Conservation (phyloP, 2,113 vertebrate species). For the Argyrosomus japonicus region DNA sequence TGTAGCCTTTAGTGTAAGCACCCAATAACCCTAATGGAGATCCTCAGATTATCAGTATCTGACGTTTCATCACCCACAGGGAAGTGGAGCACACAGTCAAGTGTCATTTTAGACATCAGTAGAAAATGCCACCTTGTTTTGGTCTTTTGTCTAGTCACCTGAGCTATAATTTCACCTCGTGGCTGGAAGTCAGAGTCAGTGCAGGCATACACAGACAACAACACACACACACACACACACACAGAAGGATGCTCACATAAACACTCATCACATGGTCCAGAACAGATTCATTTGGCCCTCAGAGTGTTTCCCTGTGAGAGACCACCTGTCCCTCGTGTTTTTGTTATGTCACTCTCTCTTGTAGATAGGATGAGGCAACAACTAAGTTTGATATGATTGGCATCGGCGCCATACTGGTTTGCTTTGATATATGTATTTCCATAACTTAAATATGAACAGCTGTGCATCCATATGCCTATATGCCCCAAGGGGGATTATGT, state of each 20-base stretch:
- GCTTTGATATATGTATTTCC: conserved; percentile 49
- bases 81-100: not conserved
- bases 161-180: conserved; percentile 36
- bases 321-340: conserved; percentile 60
- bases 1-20: conserved; percentile 1
- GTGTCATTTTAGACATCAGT: not conserved
- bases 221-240: not conserved
- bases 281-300: conserved; percentile 34
- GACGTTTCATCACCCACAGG: not conserved
- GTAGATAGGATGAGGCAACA: conserved; percentile 3
- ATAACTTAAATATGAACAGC: conserved; percentile 47
- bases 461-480: conserved; percentile 31
- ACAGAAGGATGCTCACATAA: conserved; percentile 1
- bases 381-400: conserved; percentile 27
- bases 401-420: not conserved
- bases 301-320: conserved; percentile 21
- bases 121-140: conserved; percentile 1
- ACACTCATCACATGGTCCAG: conserved; percentile 29
- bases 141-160: conserved; percentile 34
- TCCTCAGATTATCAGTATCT: not conserved
- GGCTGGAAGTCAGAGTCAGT: conserved; percentile 21
- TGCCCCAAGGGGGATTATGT: conserved; percentile 46
- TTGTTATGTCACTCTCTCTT: conserved; percentile 36
- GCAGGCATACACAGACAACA: too few species aligned
- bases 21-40: not conserved